Conservation (phyloP, 2,888 invertebrate species). For the Lithophane leautieri region DNA sequence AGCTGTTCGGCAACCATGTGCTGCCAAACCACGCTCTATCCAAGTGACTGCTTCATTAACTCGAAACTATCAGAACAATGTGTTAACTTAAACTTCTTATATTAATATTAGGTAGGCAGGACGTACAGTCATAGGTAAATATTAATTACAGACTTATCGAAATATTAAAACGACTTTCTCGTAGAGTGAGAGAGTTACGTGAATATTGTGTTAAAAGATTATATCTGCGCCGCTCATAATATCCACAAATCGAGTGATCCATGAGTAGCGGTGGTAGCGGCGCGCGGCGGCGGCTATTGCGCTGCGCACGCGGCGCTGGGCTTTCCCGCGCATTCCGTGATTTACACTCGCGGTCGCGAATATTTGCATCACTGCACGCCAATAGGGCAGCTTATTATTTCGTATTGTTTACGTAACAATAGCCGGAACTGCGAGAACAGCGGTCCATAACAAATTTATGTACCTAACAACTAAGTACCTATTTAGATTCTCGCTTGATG, state of each 20-base stretch:
- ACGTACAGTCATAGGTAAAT: too few species aligned
- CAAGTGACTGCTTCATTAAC: not conserved
- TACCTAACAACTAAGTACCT: too few species aligned
- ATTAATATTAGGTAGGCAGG: not conserved
- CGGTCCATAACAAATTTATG: not conserved
- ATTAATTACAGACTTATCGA: too few species aligned
- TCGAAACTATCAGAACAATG: not conserved
- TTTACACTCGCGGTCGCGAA: conserved; percentile 47
- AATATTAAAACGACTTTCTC: not conserved
- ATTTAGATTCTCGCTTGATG: not conserved
- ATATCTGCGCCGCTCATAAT: not conserved
- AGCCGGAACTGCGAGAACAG: not conserved
- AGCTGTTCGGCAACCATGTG: conserved; percentile 5
- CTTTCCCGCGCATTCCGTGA: conserved; percentile 57
- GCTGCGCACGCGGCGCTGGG: conserved; percentile 46
- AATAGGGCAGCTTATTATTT: not conserved
- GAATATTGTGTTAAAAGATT: not conserved
- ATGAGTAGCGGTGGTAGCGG: conserved; percentile 29
- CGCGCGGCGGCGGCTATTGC: not conserved
- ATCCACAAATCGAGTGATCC: conserved; percentile 2
- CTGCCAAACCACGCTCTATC: conserved; percentile 1
- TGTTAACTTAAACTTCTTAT: not conserved
- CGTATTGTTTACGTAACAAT: conserved; percentile 13
- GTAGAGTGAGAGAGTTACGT: not conserved
- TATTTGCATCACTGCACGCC: conserved; percentile 26